A percentile compares a stretch with the other conserved stretches of the same genome.
phyloP scores from a whole-genome alignment of 2,797 vertebrate genomes.

The Mionectes olivaceus region DNA sequence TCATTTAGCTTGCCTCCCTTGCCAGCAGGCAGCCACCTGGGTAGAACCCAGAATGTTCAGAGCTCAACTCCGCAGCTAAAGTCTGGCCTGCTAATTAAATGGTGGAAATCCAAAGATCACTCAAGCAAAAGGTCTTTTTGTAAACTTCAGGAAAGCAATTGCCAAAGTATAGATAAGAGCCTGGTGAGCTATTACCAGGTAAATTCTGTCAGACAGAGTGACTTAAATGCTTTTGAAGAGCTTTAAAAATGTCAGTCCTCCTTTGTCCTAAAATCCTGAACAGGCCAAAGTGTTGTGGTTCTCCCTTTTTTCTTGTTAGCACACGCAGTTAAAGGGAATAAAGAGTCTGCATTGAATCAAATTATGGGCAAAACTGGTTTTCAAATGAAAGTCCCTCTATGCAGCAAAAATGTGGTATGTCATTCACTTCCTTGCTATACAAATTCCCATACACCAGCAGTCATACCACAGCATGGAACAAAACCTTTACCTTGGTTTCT shows the following conservation, averaged over 20 bases:
- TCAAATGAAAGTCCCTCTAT: not conserved
- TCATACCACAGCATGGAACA: not conserved
- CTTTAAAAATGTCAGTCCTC: not conserved
- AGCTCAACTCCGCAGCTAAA: not conserved
- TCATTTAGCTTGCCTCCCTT: not conserved
- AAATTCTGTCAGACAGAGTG: not conserved
- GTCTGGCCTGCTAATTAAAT: not conserved
- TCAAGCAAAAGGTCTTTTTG: not conserved
- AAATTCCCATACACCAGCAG: not conserved
- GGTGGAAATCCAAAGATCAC: not conserved
- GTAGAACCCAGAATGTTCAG: not conserved
- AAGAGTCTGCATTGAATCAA: not conserved
- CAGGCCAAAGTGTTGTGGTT: not conserved
- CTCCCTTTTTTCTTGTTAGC: not conserved
- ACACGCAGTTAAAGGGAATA: not conserved
- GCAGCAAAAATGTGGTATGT: too few relatives aligned
- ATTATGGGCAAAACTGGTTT: not conserved
- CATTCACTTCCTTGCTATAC: not conserved
- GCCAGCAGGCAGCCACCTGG: not conserved
- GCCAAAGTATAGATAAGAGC: not conserved
- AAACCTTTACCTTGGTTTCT: not conserved
- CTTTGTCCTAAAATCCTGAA: not conserved
- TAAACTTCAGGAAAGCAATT: not conserved
- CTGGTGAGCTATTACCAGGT: not conserved
- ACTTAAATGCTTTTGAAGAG: not conserved